Evolutionary conservation across 1,140 invertebrate species (phyloP).

Genomic region (Brachionus koreanus): DNA sequence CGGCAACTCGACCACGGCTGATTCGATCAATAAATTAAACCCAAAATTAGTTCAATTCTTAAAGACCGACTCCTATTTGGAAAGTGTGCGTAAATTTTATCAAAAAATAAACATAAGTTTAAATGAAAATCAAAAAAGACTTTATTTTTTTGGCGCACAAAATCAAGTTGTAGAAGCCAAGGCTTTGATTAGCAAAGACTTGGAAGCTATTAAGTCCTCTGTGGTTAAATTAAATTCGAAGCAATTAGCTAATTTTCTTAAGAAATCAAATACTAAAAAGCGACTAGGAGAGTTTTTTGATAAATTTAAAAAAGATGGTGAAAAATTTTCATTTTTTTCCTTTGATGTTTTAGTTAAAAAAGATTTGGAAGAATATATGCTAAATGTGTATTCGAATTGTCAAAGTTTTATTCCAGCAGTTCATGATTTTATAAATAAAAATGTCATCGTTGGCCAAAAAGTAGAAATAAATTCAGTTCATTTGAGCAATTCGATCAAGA

Average conservation of each 20-base stretch:
- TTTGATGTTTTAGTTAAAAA: background rate
- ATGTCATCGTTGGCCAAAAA: background rate
- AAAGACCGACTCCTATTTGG: background rate
- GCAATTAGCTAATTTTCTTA: background rate
- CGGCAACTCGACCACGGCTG: background rate
- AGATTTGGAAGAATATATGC: background rate
- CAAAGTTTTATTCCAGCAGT: background rate
- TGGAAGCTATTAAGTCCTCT: background rate
- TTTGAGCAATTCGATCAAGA: background rate
- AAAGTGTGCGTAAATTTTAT: background rate
- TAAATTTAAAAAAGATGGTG: background rate
- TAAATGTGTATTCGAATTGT: conserved; percentile 11
- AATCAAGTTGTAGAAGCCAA: conserved; percentile 26
- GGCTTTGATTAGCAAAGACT: background rate
- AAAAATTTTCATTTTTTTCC: conserved; percentile 11
- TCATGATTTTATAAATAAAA: conserved; percentile 26
- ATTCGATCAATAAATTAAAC: conserved; percentile 4
- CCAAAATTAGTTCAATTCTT: background rate
- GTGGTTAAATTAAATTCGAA: background rate
- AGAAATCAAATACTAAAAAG: background rate
- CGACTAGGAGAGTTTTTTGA: background rate
- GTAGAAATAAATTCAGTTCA: background rate
- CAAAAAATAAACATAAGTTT: conserved; percentile 20
- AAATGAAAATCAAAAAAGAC: background rate
- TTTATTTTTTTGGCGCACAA: conserved; percentile 8